phyloP scores from a whole-genome alignment of 1,140 invertebrate genomes.

The Hypothenemus hampei region DNA sequence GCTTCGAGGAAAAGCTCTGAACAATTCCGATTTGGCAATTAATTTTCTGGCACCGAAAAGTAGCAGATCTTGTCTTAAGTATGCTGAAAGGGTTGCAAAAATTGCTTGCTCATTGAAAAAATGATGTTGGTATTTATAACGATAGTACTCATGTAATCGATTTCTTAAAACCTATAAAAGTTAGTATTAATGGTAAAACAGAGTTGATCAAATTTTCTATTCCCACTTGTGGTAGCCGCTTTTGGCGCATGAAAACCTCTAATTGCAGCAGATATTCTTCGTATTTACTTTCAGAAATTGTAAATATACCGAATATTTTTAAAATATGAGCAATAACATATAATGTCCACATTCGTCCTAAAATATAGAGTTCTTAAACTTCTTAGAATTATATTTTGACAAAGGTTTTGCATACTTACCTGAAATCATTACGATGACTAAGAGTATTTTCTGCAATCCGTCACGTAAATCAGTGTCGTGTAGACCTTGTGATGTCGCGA shows the following conservation, averaged over 20 bases:
- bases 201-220: neutral
- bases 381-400: too few relatives aligned
- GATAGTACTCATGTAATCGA: constrained; percentile 12
- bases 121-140: constrained; percentile 23
- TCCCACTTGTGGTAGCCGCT: constrained; percentile 13
- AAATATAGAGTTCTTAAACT: neutral
- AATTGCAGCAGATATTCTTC: constrained; percentile 20
- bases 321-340: constrained; percentile 19
- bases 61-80: constrained; percentile 43
- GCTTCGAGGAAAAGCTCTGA: constrained; percentile 41
- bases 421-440: constrained; percentile 6
- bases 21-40: constrained; percentile 43
- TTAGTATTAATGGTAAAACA: too few relatives aligned
- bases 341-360: constrained; percentile 23
- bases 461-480: neutral
- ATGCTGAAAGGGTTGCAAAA: constrained; percentile 25
- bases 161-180: constrained; percentile 5
- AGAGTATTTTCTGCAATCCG: constrained; percentile 5
- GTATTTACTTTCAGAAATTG: constrained; percentile 28
- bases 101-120: constrained; percentile 28
- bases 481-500: constrained; percentile 9
- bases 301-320: constrained; percentile 18
- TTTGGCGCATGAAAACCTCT: constrained; percentile 18
- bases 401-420: constrained; percentile 1
- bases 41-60: constrained; percentile 44